Evolutionary conservation across 1,140 invertebrate genomes (phyloP), one percentile per base, ranked within the genome.

Genomic region (Cotesia chilonis): DNA sequence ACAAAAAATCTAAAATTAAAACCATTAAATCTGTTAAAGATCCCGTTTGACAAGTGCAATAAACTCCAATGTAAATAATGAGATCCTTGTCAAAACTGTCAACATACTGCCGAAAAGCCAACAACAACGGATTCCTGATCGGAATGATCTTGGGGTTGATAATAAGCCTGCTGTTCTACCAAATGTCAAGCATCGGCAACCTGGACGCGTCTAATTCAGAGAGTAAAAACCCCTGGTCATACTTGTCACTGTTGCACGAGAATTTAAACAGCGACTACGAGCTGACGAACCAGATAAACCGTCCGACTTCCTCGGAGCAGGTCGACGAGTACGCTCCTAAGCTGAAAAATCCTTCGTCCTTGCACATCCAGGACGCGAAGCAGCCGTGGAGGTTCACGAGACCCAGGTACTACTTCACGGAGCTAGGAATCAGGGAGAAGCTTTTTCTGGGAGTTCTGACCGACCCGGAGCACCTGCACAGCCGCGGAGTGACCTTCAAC

Each of bases 351-450:
- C 41, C 77, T 77, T 89, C 3, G 86, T 88, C 10, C 85, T 79
- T 37, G 90, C 90, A 75, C 89, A 89, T 7, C 84, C 86, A 60
- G 83, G 83, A 41, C 7, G 84, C 87, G 4, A 89, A 88, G 76
- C 77, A 81, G 20, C 84, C 86, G n/a, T 88, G 88, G 77, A 77
- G 79, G 0, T 82, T 95, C 66, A 86, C 93, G 41, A 89, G 96
- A 4, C 96, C 96, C 1, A 88, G 96, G 38, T 98, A 96, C 87
- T 97, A 96, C 83, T 95, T 94, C 10, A 96, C 95, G 0, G 96
- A 98, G 85, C 89, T 98, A 41, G 95, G 95, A 1, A 96, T 98
- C 61, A 89, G 92, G 60, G 94, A 96, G 41, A 96, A 95, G 81
- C 82, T 97, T n/a, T 94, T 98, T 78, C 91, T 96, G 17, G 95